phyloP scores from a whole-genome alignment of 2,113 vertebrate species.

The Copsychus sechellarum region DNA sequence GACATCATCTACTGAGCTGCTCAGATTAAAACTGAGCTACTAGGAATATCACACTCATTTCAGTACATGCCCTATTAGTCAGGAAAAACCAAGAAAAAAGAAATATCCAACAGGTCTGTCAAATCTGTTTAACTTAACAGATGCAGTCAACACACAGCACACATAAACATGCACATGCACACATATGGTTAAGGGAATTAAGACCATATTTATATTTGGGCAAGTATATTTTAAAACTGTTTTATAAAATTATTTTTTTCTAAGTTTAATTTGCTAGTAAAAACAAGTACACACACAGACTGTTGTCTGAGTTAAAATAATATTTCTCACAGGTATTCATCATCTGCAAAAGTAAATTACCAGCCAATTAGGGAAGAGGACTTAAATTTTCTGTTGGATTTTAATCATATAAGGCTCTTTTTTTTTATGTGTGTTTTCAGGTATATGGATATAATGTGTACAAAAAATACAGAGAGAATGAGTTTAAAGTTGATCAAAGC shows the following conservation, averaged over 20 bases:
- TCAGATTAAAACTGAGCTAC: not conserved
- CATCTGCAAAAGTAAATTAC: not conserved
- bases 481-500: not conserved
- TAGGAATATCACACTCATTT: not conserved
- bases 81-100: not conserved
- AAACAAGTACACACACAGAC: not conserved
- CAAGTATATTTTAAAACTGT: not conserved
- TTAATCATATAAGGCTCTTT: not conserved
- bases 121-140: not conserved
- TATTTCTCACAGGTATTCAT: not conserved
- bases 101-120: not conserved
- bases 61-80: not conserved
- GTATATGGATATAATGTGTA: not conserved
- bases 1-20: not conserved
- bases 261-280: not conserved
- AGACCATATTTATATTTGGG: not conserved
- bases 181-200: not conserved
- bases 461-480: not conserved
- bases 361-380: not conserved
- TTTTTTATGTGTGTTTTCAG: not conserved
- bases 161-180: not conserved
- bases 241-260: not conserved
- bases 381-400: not conserved
- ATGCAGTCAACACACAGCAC: not conserved
- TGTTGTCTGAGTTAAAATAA: not conserved